phyloP scores from a whole-genome alignment of 2,113 vertebrate genomes.

The Cololabis saira region DNA sequence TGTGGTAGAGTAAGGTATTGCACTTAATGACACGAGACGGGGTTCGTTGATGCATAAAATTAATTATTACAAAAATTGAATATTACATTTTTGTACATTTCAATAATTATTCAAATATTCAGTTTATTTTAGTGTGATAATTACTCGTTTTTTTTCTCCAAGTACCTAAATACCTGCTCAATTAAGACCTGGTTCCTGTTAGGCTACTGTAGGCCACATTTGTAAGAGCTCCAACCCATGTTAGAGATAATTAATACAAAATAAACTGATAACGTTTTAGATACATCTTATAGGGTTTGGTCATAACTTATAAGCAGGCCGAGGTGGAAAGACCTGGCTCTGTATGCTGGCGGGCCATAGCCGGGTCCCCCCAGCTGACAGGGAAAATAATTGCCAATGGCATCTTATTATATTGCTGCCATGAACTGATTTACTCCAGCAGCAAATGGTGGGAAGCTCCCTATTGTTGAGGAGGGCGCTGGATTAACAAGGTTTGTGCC shows the following conservation, averaged over 20 bases:
- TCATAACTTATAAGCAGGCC: slow-evolving; percentile 66
- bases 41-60: too few species aligned
- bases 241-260: slow-evolving; percentile 70
- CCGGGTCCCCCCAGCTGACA: slow-evolving; percentile 68
- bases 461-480: slow-evolving; percentile 50
- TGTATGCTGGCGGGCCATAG: slow-evolving; percentile 52
- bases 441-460: slow-evolving; percentile 67
- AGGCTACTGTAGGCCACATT: slow-evolving; percentile 28
- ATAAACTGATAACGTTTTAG: slow-evolving; percentile 63
- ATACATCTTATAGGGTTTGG: slow-evolving; percentile 68
- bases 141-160: background rate
- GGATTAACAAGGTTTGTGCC: slow-evolving; percentile 65
- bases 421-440: slow-evolving; percentile 70
- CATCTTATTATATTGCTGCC: slow-evolving; percentile 69
- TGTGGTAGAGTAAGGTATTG: slow-evolving; percentile 47
- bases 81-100: background rate
- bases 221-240: slow-evolving; percentile 50
- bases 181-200: slow-evolving; percentile 51
- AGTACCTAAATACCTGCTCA: slow-evolving; percentile 21
- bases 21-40: background rate
- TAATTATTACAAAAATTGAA: too few species aligned
- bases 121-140: background rate
- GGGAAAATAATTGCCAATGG: slow-evolving; percentile 67
- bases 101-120: background rate
- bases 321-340: slow-evolving; percentile 55